Conservation (phyloP, 1,140 invertebrate species). For the Parapsyche elsis region DNA sequence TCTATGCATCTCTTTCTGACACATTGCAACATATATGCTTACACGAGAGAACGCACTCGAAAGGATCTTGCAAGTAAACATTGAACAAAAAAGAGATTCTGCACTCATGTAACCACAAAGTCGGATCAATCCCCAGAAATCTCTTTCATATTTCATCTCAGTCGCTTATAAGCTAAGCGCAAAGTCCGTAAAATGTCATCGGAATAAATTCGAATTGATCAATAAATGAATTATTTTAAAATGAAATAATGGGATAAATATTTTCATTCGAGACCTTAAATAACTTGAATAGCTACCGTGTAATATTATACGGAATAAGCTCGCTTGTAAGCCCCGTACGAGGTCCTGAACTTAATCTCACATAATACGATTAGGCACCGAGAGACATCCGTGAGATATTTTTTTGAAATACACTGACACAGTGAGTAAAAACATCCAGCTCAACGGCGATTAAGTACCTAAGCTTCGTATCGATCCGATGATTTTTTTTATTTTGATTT, state of each 20-base stretch:
- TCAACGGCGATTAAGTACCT: not conserved
- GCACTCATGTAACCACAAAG: no score
- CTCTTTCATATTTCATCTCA: no score
- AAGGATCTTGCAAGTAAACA: no score
- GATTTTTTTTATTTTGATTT: not conserved
- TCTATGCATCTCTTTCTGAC: slow-evolving; percentile 29
- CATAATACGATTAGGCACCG: slow-evolving; percentile 36
- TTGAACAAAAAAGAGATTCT: no score
- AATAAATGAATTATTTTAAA: not conserved
- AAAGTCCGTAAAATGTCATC: not conserved
- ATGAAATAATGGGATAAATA: slow-evolving; percentile 1
- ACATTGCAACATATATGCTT: not conserved
- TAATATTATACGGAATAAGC: slow-evolving; percentile 29
- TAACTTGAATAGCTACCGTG: slow-evolving; percentile 33
- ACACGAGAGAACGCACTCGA: not conserved
- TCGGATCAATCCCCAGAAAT: no score
- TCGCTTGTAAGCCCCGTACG: slow-evolving; percentile 25
- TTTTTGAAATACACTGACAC: slow-evolving; percentile 15
- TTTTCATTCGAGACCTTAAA: not conserved
- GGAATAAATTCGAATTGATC: not conserved
- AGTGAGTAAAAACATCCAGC: slow-evolving; percentile 7
- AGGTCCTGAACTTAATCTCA: slow-evolving; percentile 28
- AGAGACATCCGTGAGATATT: slow-evolving; percentile 44
- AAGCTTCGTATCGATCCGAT: not conserved
- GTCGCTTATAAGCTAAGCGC: no score